Percentiles rank a stretch among this genome's conserved stretches.
These are phyloP conservation scores for Phyllotis vaccarum DNA, from an alignment of 2,797 vertebrate genomes.

Conservation along the genomic window DNA sequence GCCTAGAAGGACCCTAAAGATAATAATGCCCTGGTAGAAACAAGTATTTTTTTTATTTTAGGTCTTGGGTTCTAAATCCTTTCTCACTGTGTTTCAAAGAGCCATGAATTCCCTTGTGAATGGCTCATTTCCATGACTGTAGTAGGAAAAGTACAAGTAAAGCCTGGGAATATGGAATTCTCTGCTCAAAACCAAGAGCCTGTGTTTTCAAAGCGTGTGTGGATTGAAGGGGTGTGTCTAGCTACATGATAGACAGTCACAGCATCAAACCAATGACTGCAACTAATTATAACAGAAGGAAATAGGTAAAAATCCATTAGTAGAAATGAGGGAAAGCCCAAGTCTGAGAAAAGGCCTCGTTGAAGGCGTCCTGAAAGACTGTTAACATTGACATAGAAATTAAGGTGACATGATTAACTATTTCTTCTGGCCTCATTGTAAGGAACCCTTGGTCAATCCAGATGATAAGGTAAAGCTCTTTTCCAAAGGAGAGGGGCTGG, in stretches of 20 bases:
- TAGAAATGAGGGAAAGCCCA: background rate
- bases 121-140: background rate
- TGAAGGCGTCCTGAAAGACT: background rate
- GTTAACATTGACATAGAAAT: background rate
- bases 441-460: background rate
- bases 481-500: background rate
- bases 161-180: background rate
- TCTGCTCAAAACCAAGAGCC: background rate
- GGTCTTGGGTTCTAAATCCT: slow-evolving; percentile 30
- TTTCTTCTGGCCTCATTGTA: background rate
- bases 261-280: background rate
- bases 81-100: background rate
- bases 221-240: background rate
- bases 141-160: slow-evolving; percentile 30
- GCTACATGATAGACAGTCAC: background rate
- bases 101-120: slow-evolving; percentile 26
- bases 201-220: background rate
- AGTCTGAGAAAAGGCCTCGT: background rate
- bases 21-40: background rate
- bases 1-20: background rate
- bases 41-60: background rate
- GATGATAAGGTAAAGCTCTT: background rate
- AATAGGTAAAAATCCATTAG: background rate
- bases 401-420: background rate
- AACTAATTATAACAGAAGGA: background rate